Evolutionary conservation across 1,140 invertebrate genomes (phyloP).

Genomic region (Schlechtendalia chinensis): DNA sequence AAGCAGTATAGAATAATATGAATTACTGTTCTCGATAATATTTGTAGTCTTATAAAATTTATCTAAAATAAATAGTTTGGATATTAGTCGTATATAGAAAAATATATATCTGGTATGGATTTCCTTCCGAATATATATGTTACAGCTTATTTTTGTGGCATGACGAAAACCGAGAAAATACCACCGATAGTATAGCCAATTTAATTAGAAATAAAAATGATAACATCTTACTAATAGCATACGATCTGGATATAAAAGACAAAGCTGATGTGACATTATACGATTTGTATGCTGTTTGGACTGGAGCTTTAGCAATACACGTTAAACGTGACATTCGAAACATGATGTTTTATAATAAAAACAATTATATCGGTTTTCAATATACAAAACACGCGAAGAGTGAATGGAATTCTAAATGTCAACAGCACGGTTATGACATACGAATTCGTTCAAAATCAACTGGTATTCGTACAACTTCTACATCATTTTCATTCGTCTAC

Average conservation of each 20-base stretch:
- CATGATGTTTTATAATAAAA: background rate
- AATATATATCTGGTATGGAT: no score
- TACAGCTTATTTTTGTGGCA: background rate
- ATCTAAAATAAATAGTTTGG: background rate
- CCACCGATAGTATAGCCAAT: background rate
- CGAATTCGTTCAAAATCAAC: no score
- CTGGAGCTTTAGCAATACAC: background rate
- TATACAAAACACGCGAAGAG: no score
- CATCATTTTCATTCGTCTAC: no score
- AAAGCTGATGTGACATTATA: background rate
- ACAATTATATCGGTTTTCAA: no score
- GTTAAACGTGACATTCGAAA: background rate
- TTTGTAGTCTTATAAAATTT: slow-evolving; percentile 71
- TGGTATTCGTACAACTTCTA: no score
- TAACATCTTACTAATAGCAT: slow-evolving; percentile 29
- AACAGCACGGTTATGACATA: no score
- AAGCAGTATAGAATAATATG: slow-evolving; percentile 73
- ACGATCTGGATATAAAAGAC: background rate
- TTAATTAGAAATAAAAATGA: background rate
- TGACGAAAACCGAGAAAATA: background rate
- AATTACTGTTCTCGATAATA: slow-evolving; percentile 63
- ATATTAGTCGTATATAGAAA: no score
- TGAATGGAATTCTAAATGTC: no score
- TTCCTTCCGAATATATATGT: background rate
- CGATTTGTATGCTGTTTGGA: background rate